Conservation (phyloP, 1,140 invertebrate genomes). For the Capitella teleta region DNA sequence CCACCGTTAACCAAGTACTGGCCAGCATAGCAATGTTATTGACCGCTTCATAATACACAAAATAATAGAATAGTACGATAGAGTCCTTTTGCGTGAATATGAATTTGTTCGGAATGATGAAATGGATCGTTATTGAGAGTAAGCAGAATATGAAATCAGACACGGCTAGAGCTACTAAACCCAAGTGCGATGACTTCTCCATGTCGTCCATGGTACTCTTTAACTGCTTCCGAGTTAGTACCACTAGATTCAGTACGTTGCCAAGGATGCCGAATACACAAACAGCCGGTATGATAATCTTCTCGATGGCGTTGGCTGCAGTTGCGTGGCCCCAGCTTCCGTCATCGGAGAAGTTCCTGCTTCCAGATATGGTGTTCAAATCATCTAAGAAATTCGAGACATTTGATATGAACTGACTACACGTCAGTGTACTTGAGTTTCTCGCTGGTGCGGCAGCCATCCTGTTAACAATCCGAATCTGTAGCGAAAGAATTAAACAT, state of each 20-base stretch:
- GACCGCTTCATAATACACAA: slow-evolving; percentile 24
- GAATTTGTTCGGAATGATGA: background rate
- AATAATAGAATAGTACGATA: slow-evolving; percentile 23
- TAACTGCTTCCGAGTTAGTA: slow-evolving; percentile 32
- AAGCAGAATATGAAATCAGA: slow-evolving; percentile 37
- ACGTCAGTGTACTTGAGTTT: no score
- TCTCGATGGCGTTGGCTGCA: no score
- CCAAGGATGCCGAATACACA: slow-evolving; percentile 29
- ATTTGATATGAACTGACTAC: no score
- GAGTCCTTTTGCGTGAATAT: background rate
- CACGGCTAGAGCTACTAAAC: slow-evolving; percentile 32
- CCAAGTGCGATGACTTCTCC: slow-evolving; percentile 36
- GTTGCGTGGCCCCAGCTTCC: no score
- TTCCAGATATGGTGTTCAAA: no score
- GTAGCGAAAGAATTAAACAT: no score
- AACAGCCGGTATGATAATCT: slow-evolving; percentile 23
- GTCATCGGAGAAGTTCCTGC: no score
- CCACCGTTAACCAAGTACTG: slow-evolving; percentile 37
- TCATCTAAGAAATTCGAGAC: no score
- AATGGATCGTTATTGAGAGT: slow-evolving; percentile 10
- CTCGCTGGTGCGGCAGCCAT: no score
- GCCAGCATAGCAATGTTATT: slow-evolving; percentile 35
- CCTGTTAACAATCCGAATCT: no score
- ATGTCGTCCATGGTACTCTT: slow-evolving; percentile 29
- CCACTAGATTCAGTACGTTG: slow-evolving; percentile 32